Percentiles rank a stretch among this genome's conserved stretches.
These are phyloP conservation scores for Zaprionus ghesquierei DNA, from an alignment of 1,140 invertebrate species.

Conservation along the genomic window DNA sequence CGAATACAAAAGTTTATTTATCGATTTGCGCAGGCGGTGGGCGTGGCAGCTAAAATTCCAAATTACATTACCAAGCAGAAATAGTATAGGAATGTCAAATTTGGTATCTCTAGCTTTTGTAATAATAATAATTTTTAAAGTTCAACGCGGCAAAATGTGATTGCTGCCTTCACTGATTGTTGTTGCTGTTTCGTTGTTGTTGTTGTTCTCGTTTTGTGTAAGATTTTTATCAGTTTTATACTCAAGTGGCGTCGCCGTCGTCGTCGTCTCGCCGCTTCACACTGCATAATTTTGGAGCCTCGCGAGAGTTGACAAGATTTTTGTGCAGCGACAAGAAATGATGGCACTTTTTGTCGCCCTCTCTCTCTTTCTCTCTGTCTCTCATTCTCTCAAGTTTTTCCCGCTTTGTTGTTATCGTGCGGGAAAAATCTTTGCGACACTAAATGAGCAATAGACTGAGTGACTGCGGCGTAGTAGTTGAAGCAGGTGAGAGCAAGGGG, in stretches of 20 bases:
- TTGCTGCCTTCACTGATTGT: constrained; percentile 40
- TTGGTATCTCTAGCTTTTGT: too few relatives aligned
- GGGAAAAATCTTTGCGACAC: constrained; percentile 76
- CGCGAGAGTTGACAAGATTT: constrained; percentile 69
- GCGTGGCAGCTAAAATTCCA: too few relatives aligned
- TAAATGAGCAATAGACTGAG: constrained; percentile 78
- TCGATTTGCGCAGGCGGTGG: too few relatives aligned
- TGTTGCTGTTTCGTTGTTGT: constrained; percentile 12
- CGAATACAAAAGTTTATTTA: too few relatives aligned
- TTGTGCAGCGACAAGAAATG: constrained; percentile 75
- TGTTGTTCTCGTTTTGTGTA: constrained; percentile 42
- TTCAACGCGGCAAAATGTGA: constrained; percentile 48
- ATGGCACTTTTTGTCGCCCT: constrained; percentile 49
- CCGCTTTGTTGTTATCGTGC: constrained; percentile 47
- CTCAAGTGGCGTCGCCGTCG: constrained; percentile 71
- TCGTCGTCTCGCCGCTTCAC: constrained; percentile 55
- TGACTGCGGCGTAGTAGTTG: constrained; percentile 24
- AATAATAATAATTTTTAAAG: too few relatives aligned
- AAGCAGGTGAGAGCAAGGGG: constrained; percentile 1
- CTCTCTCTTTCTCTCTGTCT: too few relatives aligned
- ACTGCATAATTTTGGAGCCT: constrained; percentile 70
- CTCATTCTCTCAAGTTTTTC: constrained; percentile 15
- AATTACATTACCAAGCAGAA: too few relatives aligned
- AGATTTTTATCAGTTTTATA: constrained; percentile 76
- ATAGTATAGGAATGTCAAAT: too few relatives aligned